Percentiles rank a stretch among this genome's conserved stretches.
phyloP scores from a whole-genome alignment of 2,888 invertebrate species.

The Hypena proboscidalis region DNA sequence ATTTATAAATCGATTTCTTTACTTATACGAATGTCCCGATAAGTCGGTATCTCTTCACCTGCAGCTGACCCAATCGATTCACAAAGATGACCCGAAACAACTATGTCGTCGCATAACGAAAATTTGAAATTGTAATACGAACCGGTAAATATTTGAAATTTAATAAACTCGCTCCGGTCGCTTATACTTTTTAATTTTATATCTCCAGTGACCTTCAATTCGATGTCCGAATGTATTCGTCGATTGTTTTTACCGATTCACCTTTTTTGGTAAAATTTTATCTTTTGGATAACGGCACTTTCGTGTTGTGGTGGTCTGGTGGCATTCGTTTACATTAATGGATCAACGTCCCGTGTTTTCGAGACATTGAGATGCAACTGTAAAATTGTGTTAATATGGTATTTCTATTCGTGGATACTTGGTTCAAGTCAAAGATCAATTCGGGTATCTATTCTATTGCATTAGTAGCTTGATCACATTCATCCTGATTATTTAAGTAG shows the following conservation, averaged over 20 bases:
- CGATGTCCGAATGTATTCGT: conserved; percentile 76
- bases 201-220: conserved; percentile 79
- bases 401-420: too few species aligned
- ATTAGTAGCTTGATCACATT: too few species aligned
- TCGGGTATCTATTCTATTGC: too few species aligned
- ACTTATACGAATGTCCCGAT: too few species aligned
- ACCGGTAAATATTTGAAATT: conserved; percentile 81
- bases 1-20: conserved; percentile 3
- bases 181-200: conserved; percentile 85
- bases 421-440: too few species aligned
- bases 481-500: too few species aligned
- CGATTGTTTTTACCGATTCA: conserved; percentile 63
- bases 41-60: conserved; percentile 8
- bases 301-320: conserved; percentile 35
- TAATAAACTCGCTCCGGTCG: conserved; percentile 74
- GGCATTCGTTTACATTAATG: conserved; percentile 10
- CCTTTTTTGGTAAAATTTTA: conserved; percentile 59
- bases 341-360: conserved; percentile 2
- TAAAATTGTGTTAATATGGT: conserved; percentile 1
- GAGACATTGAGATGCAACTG: background rate
- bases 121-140: conserved; percentile 82
- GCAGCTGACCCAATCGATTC: conserved; percentile 2
- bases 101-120: conserved; percentile 34
- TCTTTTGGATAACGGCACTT: conserved; percentile 46
- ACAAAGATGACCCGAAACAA: conserved; percentile 31